Evolutionary conservation across 2,797 vertebrate species (phyloP).

Genomic region (Cirrhinus molitorella): DNA sequence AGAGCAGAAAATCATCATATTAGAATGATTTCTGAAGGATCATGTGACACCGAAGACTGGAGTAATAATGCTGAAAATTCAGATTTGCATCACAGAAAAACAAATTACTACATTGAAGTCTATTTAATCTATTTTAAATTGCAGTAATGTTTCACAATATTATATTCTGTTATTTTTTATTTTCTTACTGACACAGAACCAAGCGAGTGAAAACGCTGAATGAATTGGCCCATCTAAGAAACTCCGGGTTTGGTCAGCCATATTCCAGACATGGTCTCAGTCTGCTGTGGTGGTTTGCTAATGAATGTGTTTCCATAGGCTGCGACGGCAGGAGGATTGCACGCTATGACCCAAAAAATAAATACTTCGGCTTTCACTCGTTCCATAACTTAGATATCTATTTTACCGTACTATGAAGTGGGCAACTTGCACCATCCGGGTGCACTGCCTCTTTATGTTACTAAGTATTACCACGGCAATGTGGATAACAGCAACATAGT

Average conservation of each 20-base stretch:
- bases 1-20: too few relatives aligned
- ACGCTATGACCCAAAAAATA: neutral
- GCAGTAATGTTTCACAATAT: too few relatives aligned
- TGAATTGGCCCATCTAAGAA: constrained; percentile 31
- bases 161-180: neutral
- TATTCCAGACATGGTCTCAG: constrained; percentile 53
- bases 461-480: too few relatives aligned
- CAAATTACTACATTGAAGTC: too few relatives aligned
- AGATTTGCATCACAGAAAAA: too few relatives aligned
- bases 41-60: too few relatives aligned
- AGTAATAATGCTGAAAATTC: too few relatives aligned
- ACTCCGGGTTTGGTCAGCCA: neutral
- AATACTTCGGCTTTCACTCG: constrained; percentile 41
- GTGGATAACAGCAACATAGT: too few relatives aligned
- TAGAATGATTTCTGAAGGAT: too few relatives aligned
- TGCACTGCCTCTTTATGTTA: neutral
- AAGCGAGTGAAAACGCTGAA: neutral
- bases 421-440: constrained; percentile 35
- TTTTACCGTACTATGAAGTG: constrained; percentile 40
- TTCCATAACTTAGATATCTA: constrained; percentile 19
- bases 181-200: neutral
- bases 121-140: too few relatives aligned
- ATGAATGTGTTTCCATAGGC: too few relatives aligned
- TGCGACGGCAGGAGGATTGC: constrained; percentile 9
- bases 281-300: constrained; percentile 40